Percentiles rank a stretch among this genome's conserved stretches.
These are phyloP conservation scores for Habroteleia sp. DNA, from an alignment of 2,888 invertebrate genomes.

Conservation along the genomic window DNA sequence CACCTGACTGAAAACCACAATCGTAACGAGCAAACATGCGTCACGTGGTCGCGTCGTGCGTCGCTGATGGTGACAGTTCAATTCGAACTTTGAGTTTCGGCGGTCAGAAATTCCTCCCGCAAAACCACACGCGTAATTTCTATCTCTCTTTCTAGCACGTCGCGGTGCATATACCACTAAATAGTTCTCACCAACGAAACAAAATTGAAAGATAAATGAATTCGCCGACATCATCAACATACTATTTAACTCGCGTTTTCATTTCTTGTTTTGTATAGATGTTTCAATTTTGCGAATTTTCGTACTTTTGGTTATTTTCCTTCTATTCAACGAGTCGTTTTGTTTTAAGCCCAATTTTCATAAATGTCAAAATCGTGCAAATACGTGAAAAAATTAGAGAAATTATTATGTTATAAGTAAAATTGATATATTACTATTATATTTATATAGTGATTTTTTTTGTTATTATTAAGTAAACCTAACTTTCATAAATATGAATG, in stretches of 20 bases:
- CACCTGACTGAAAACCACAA: conserved; percentile 74
- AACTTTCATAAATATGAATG: no score
- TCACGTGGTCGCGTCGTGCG: conserved; percentile 72
- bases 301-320: no score
- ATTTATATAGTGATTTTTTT: no score
- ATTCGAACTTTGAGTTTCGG: conserved; percentile 80
- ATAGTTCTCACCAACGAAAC: conserved; percentile 21
- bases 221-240: conserved; percentile 43
- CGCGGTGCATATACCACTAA: conserved; percentile 46
- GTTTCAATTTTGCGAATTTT: no score
- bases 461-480: no score
- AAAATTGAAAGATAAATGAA: conserved; percentile 56
- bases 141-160: conserved; percentile 71
- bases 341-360: no score
- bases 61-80: conserved; percentile 81
- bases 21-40: conserved; percentile 77
- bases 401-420: no score
- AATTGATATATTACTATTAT: no score
- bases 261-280: no score
- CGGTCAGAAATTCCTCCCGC: conserved; percentile 79
- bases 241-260: not conserved
- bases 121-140: conserved; percentile 80
- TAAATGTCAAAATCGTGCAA: no score
- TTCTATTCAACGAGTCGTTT: no score
- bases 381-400: no score